Base-by-base conservation (phyloP, 1,140 invertebrate species). In the Campodea augens region DNA sequence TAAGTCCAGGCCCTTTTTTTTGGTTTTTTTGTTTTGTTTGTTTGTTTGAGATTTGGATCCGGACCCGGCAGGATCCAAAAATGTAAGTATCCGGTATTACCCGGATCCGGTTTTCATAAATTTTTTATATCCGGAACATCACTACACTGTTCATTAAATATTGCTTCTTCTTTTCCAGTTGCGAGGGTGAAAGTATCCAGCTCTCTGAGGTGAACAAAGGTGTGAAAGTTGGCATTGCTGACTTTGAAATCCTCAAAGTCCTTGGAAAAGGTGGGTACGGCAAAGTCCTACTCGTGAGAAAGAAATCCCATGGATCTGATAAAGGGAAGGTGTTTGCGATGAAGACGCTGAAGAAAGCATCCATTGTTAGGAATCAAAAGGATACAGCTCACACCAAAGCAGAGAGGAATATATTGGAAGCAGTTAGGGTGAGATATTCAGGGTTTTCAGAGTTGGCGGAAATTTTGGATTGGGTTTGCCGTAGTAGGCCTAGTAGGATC, bases 361-460 rank as follows among this genome's bases (percentile, higher is more conserved):
- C 89, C 5, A 95, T 99, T 60, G 88, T 97, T 44, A 73, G 91
- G 55, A 98, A 97, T 69, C 90, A 96, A 66, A 99, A 98, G 66
- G 95, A 98, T 64, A 98, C 92, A 43, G 93, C 92, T 47, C 95
- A 99, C 61, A 98, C 95, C 40, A 96, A 96, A 69, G 92, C 95
- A 41, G 96, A 99, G 67, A 73, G 96, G 58, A 98, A 98, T 66
- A 98, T 99, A 56, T 70, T 99, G 49, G 95, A 95, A 70, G 84
- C 85, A 54, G 86, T 96, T 5, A 96, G 93, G 75, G 86, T 91
- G 63, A 60, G 42, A 54, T 41, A 24, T 48, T 25, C 41, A 37
- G 12, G 5, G 4, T 23, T 5, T 47, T 22, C 25, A n/a, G n/a
- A n/a, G n/a, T n/a, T n/a, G n/a, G n/a, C n/a, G n/a, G n/a, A n/a